A percentile compares a stretch with the other conserved stretches of the same genome.
Conservation (phyloP, 2,888 invertebrate species). For the Microplitis deprimator region DNA sequence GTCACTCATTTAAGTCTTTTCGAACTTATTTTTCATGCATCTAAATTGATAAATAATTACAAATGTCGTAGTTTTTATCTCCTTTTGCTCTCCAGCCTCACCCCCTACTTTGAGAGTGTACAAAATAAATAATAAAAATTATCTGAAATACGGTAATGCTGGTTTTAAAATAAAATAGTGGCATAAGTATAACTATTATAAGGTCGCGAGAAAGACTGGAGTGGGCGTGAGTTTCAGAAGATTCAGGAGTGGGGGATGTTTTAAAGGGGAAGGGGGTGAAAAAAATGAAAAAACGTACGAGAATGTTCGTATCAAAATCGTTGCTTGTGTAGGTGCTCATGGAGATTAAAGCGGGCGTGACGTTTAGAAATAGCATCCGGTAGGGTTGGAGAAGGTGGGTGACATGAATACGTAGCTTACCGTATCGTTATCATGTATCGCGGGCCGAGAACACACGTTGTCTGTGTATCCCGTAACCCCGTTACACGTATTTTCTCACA, state of each 20-base stretch:
- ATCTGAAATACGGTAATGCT: neutral
- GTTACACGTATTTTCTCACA: neutral
- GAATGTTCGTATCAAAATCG: slow-evolving; percentile 31
- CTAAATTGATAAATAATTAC: neutral
- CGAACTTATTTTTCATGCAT: neutral
- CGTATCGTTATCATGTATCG: slow-evolving; percentile 49
- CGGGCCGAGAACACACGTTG: slow-evolving; percentile 35
- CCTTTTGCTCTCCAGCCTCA: neutral
- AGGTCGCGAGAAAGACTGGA: slow-evolving; percentile 1
- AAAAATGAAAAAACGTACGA: slow-evolving; percentile 24
- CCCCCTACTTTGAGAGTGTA: neutral
- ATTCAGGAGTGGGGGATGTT: neutral
- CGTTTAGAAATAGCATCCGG: slow-evolving; percentile 47
- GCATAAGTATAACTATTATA: slow-evolving; percentile 13
- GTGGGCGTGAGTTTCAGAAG: neutral
- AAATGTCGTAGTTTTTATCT: neutral
- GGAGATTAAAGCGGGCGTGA: slow-evolving; percentile 46
- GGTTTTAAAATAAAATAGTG: slow-evolving; percentile 8
- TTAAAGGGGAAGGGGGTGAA: neutral
- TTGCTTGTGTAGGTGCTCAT: slow-evolving; percentile 25
- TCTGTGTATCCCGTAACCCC: slow-evolving; percentile 23
- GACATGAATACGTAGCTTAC: slow-evolving; percentile 35
- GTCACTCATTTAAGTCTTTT: neutral
- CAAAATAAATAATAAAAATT: neutral
- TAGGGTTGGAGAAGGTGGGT: slow-evolving; percentile 22